A percentile compares a stretch with the other conserved stretches of the same genome.
Evolutionary conservation across 2,888 invertebrate genomes (phyloP).

Genomic region (Rugalucina vietnamica): DNA sequence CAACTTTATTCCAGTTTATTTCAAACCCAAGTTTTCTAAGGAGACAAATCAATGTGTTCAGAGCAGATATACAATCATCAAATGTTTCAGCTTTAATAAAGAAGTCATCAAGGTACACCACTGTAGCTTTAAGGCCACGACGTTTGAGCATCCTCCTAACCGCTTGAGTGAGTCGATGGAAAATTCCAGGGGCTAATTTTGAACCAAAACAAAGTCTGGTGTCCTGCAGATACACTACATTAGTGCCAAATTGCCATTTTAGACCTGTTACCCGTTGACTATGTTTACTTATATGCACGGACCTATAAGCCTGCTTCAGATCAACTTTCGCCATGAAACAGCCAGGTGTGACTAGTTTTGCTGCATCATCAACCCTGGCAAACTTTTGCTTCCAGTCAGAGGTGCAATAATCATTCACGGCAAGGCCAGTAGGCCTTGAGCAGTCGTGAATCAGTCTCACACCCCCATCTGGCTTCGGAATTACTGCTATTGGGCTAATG

Average conservation of each 20-base stretch:
- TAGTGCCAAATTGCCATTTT: slow-evolving; percentile 22
- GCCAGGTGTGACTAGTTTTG: slow-evolving; percentile 7
- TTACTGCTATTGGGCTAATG: slow-evolving; percentile 26
- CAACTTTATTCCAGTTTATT: slow-evolving; percentile 39
- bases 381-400: slow-evolving; percentile 9
- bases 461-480: slow-evolving; percentile 34
- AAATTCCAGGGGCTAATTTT: slow-evolving; percentile 31
- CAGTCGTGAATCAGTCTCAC: slow-evolving; percentile 34
- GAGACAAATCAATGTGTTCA: background rate
- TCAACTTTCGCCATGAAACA: slow-evolving; percentile 43
- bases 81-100: slow-evolving; percentile 9
- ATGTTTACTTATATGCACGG: slow-evolving; percentile 28
- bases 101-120: slow-evolving; percentile 30
- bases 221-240: background rate
- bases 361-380: slow-evolving; percentile 31
- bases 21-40: slow-evolving; percentile 29
- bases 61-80: background rate
- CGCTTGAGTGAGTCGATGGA: slow-evolving; percentile 37
- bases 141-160: slow-evolving; percentile 34
- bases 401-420: slow-evolving; percentile 28
- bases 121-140: slow-evolving; percentile 13
- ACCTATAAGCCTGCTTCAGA: slow-evolving; percentile 34
- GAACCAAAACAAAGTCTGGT: slow-evolving; percentile 34
- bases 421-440: background rate
- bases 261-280: slow-evolving; percentile 36